phyloP scores from a whole-genome alignment of 92 coral and sea anemone genomes.

The Pocillopora grandis region DNA sequence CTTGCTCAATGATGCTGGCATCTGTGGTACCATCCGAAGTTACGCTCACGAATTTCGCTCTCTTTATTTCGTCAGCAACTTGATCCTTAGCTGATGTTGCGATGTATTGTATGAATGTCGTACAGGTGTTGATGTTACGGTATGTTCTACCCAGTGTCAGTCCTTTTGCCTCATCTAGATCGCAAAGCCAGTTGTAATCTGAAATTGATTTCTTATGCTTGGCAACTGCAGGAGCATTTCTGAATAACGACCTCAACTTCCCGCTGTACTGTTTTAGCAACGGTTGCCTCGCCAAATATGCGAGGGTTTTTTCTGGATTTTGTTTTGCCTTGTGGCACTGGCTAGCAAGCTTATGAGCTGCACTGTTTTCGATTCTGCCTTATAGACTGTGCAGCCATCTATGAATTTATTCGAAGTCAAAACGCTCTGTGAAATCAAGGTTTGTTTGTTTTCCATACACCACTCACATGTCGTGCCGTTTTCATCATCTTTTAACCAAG shows the following conservation, averaged over 20 bases:
- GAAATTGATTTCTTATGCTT: too few species aligned
- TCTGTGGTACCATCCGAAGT: conserved; percentile 22
- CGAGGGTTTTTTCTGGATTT: too few species aligned
- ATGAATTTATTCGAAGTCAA: conserved; percentile 12
- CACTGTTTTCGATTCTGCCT: conserved; percentile 27
- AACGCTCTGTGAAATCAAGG: conserved; percentile 1
- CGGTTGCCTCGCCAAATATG: too few species aligned
- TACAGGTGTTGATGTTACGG: conserved; percentile 18
- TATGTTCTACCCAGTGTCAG: background rate
- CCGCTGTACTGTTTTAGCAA: too few species aligned
- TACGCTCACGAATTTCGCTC: background rate
- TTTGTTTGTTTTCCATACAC: conserved; percentile 13
- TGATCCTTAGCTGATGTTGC: conserved; percentile 21
- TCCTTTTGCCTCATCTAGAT: too few species aligned
- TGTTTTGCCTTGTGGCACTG: too few species aligned
- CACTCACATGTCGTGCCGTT: conserved; percentile 26
- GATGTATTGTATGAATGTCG: conserved; percentile 16
- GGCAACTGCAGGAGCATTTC: too few species aligned
- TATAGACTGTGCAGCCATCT: conserved; percentile 25
- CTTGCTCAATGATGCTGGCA: conserved; percentile 5
- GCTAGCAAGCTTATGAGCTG: background rate
- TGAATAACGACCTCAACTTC: too few species aligned
- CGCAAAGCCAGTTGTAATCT: too few species aligned
- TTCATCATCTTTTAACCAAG: conserved; percentile 15
- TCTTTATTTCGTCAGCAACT: conserved; percentile 5